Evolutionary conservation across 2,888 invertebrate genomes (phyloP).

Genomic region (Branchinecta sandiegonensis): DNA sequence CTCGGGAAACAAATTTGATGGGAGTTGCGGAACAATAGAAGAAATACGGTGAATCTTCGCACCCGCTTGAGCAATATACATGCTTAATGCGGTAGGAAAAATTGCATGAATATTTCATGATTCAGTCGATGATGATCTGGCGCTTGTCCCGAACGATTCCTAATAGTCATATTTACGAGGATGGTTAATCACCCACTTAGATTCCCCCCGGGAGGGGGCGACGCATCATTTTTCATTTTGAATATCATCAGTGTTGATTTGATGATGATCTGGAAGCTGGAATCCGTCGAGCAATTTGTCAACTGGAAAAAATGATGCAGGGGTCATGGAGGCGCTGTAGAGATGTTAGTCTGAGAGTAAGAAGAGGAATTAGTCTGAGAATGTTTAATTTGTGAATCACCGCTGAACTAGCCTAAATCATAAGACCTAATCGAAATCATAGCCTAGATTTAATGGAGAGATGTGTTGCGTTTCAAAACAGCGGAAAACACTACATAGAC

Average conservation of each 20-base stretch:
- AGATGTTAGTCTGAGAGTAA: too few relatives aligned
- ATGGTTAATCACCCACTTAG: constrained; percentile 15
- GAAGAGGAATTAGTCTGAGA: too few relatives aligned
- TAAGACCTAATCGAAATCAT: too few relatives aligned
- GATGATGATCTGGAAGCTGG: not conserved
- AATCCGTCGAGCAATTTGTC: too few relatives aligned
- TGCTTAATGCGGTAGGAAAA: constrained; percentile 14
- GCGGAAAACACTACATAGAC: too few relatives aligned
- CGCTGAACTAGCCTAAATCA: too few relatives aligned
- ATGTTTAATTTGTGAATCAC: too few relatives aligned
- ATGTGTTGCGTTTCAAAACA: too few relatives aligned
- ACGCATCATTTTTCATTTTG: constrained; percentile 13
- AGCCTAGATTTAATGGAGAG: too few relatives aligned
- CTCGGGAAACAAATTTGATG: not conserved
- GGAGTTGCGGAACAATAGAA: constrained; percentile 1
- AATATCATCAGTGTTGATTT: constrained; percentile 3
- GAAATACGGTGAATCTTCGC: constrained; percentile 3
- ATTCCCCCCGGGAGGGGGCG: constrained; percentile 6
- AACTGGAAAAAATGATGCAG: too few relatives aligned
- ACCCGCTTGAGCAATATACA: constrained; percentile 7
- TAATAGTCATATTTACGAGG: constrained; percentile 14
- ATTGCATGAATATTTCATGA: constrained; percentile 16
- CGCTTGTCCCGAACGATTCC: not conserved
- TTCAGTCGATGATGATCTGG: constrained; percentile 14
- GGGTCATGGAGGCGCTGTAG: too few relatives aligned